These are phyloP conservation scores for Tupiocoris notatus DNA, from an alignment of 2,888 invertebrate species.

Conservation along the genomic window DNA sequence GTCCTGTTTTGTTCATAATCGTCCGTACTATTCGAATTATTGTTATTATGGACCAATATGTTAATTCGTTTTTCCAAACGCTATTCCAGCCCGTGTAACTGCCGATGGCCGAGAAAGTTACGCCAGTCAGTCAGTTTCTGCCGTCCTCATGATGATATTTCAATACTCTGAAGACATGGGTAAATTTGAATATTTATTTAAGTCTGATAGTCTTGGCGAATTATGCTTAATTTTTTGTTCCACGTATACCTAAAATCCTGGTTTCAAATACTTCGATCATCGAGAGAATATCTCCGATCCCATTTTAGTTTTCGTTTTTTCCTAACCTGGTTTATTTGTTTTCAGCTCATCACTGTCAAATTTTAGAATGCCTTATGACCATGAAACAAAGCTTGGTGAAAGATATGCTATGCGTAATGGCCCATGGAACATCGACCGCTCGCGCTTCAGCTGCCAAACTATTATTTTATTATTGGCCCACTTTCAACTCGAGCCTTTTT, in stretches of 20 bases:
- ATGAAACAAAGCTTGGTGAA: slow-evolving; percentile 86
- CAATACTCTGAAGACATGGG: slow-evolving; percentile 93
- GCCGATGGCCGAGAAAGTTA: slow-evolving; percentile 74
- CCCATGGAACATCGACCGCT: slow-evolving; percentile 92
- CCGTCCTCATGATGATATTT: slow-evolving; percentile 92
- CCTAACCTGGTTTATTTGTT: neutral
- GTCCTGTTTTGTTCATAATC: neutral
- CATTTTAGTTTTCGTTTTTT: slow-evolving; percentile 2
- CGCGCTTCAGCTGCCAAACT: slow-evolving; percentile 94
- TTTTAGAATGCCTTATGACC: slow-evolving; percentile 94
- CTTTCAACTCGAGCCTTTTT: slow-evolving; percentile 89
- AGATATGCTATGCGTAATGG: slow-evolving; percentile 92
- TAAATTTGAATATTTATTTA: slow-evolving; percentile 54
- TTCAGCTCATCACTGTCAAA: slow-evolving; percentile 91
- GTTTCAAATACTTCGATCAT: too few species aligned
- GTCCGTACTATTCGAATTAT: too few species aligned
- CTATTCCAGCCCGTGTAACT: slow-evolving; percentile 64
- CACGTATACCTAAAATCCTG: too few species aligned
- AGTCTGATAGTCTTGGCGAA: too few species aligned
- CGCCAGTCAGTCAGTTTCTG: slow-evolving; percentile 81
- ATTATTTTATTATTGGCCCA: slow-evolving; percentile 98
- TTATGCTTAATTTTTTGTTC: too few species aligned
- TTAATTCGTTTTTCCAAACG: too few species aligned
- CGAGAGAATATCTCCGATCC: too few species aligned
- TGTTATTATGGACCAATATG: too few species aligned